phyloP scores from a whole-genome alignment of 2,797 vertebrate species.

The Arnoldichthys spilopterus region DNA sequence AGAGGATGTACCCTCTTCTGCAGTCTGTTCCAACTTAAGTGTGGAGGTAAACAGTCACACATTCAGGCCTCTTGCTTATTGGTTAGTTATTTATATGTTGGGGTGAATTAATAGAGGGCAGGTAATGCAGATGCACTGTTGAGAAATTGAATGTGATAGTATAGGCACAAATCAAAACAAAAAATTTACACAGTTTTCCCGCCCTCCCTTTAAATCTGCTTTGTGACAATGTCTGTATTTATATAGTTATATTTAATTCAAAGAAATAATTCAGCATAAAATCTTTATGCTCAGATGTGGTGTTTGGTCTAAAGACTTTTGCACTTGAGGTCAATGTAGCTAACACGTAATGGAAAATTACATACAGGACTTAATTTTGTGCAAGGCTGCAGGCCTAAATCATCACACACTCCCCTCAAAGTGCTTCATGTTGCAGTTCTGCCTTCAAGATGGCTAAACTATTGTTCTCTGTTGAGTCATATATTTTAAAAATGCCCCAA shows the following conservation, averaged over 20 bases:
- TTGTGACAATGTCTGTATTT: background rate
- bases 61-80: background rate
- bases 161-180: background rate
- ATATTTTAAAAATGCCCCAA: background rate
- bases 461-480: background rate
- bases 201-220: background rate
- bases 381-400: no score
- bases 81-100: background rate
- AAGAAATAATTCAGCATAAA: background rate
- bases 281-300: background rate
- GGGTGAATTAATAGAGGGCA: background rate
- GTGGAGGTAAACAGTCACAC: background rate
- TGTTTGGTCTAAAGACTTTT: background rate
- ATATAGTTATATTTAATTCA: background rate
- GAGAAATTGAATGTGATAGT: background rate
- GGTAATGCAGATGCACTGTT: background rate
- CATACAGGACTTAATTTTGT: background rate
- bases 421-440: background rate
- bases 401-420: background rate
- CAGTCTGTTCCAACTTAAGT: background rate
- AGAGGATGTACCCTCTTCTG: constrained; percentile 8
- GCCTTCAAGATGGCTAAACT: background rate
- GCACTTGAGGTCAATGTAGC: background rate
- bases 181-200: no score
- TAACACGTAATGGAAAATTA: background rate